These are phyloP conservation scores for Drepana falcataria DNA, from an alignment of 2,888 invertebrate genomes.

Conservation along the genomic window DNA sequence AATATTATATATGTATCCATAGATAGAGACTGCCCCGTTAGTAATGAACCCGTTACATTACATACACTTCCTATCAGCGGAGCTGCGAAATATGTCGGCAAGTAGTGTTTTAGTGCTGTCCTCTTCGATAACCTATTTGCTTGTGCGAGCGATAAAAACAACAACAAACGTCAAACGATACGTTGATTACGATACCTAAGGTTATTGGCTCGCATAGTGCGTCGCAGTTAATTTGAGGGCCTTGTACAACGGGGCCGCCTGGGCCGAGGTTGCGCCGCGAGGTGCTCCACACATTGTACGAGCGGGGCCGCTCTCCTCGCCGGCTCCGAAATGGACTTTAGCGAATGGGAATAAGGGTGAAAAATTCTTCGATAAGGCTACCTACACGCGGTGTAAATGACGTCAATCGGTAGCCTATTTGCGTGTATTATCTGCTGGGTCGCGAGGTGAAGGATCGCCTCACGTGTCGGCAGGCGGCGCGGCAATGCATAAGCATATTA, in stretches of 20 bases:
- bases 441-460: slow-evolving; percentile 65
- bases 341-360: slow-evolving; percentile 23
- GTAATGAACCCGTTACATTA: too few species aligned
- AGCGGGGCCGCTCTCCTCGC: not conserved
- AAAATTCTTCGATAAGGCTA: slow-evolving; percentile 21
- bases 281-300: slow-evolving; percentile 8
- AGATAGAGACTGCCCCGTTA: too few species aligned
- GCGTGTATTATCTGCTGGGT: slow-evolving; percentile 47
- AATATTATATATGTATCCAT: too few species aligned
- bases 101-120: not conserved
- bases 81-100: not conserved
- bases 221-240: slow-evolving; percentile 50
- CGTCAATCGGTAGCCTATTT: slow-evolving; percentile 70
- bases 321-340: slow-evolving; percentile 16
- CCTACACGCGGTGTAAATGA: slow-evolving; percentile 47
- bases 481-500: too few species aligned
- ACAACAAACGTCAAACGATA: slow-evolving; percentile 24
- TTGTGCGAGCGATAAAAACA: slow-evolving; percentile 26
- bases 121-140: slow-evolving; percentile 12
- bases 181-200: slow-evolving; percentile 27
- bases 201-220: slow-evolving; percentile 49
- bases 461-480: slow-evolving; percentile 45
- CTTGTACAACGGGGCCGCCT: slow-evolving; percentile 45
- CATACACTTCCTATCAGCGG: not conserved
- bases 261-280: slow-evolving; percentile 40